Base-by-base conservation (phyloP, 2,797 vertebrate genomes). In the Lithobates pipiens region DNA sequence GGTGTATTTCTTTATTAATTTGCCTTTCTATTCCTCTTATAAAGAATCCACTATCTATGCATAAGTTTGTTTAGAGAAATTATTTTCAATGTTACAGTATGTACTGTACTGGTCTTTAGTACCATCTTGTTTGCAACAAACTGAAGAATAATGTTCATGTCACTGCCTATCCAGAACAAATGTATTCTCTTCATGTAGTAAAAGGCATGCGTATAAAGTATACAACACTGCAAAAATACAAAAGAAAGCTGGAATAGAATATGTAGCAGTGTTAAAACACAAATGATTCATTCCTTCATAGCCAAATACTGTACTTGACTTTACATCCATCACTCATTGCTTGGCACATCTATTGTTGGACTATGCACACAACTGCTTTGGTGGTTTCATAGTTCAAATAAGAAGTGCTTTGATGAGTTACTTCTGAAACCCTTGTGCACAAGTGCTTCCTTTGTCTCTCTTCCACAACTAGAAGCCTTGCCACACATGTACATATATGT, bases 381-480 rank as follows among this genome's bases (percentile, higher is more conserved):
- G 76, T 82, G 85, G 74, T 82, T 82, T 86, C 29, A 76, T 72
- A 82, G 85, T 86, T 86, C 79, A 82, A 82, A 86, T 86, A 82
- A 77, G 75, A 86, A 85, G 68, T 54, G 77, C 85, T 86, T 86
- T 86, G 85, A 82, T 86, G 85, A 68, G 21, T 86, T 86, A 61
- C 34, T 44, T 15, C 25, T 77, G 77, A 82, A 86, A 77, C 79
- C 77, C 34, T 16, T 81, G 78, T 86, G 73, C 82, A 63, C 74
- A 86, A 86, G 79, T 86, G 80, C 68, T 82, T 86, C 50, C 68
- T 77, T 86, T 86, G 79, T 86, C 21, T 32, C 46, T 67, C 32
- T 82, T 82, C 2, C 74, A 73, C 50, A 86, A 82, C 68, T 82
- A 68, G 85, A 82, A 77, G 75, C 54, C 44, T 46, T 73, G 68